Evolutionary conservation across 2,113 vertebrate species (phyloP).

Genomic region (Microcebus jonahi): DNA sequence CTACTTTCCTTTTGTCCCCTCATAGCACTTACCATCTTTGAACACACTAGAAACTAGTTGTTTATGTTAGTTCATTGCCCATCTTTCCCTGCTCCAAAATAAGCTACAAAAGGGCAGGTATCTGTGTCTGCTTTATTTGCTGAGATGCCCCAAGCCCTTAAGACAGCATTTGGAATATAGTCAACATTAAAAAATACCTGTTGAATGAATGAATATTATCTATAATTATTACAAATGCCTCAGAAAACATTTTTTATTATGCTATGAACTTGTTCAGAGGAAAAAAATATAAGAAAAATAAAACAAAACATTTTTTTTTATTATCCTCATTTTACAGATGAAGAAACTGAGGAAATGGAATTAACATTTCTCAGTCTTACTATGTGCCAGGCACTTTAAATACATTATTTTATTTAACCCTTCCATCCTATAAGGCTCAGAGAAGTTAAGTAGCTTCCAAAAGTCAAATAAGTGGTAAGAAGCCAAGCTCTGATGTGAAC

Average conservation of each 20-base stretch:
- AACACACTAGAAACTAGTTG: background rate
- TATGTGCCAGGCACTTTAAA: background rate
- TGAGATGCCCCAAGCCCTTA: background rate
- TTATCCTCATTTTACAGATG: background rate
- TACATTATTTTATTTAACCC: background rate
- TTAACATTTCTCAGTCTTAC: background rate
- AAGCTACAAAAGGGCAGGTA: background rate
- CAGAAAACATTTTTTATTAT: background rate
- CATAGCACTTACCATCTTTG: background rate
- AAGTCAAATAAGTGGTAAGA: background rate
- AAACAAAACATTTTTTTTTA: background rate
- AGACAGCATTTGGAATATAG: background rate
- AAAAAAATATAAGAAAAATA: too few species aligned
- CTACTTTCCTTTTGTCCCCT: background rate
- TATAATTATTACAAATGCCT: constrained; percentile 12
- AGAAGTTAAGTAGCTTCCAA: background rate
- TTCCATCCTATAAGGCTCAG: background rate
- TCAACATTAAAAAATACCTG: background rate
- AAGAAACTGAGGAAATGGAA: background rate
- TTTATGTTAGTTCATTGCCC: background rate
- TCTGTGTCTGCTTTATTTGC: background rate
- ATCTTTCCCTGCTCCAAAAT: background rate
- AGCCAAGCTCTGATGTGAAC: background rate
- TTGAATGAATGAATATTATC: background rate
- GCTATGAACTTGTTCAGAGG: too few species aligned